Evolutionary conservation across 2,888 invertebrate species (phyloP).

Genomic region (Philereme transversata): DNA sequence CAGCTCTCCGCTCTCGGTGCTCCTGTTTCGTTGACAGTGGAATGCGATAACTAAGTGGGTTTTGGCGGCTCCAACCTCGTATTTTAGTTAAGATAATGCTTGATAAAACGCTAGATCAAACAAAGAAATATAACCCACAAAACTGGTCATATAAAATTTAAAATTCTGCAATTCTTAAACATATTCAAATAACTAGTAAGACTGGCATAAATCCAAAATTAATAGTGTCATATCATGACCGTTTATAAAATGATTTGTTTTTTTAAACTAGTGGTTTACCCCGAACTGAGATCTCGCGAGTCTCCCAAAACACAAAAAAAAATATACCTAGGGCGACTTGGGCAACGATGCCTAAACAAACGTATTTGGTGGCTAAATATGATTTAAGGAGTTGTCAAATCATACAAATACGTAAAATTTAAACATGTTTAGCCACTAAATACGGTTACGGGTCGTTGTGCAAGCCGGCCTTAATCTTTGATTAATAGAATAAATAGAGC

Average conservation of each 20-base stretch:
- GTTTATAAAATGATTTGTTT: conserved; percentile 33
- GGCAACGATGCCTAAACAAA: too few relatives aligned
- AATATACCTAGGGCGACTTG: too few relatives aligned
- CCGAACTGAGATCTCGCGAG: too few relatives aligned
- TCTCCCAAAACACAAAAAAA: too few relatives aligned
- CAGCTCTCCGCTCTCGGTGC: conserved; percentile 54
- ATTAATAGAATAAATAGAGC: too few relatives aligned
- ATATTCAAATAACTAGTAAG: conserved; percentile 6
- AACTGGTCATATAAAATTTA: background rate
- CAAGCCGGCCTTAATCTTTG: too few relatives aligned
- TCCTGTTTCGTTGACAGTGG: conserved; percentile 75
- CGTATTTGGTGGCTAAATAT: too few relatives aligned
- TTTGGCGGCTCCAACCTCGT: conserved; percentile 62
- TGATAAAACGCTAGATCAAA: conserved; percentile 43
- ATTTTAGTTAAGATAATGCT: conserved; percentile 65
- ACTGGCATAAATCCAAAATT: conserved; percentile 52
- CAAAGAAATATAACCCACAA: conserved; percentile 14
- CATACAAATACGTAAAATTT: too few relatives aligned
- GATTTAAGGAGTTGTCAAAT: too few relatives aligned
- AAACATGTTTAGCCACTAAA: too few relatives aligned
- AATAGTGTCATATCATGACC: conserved; percentile 31
- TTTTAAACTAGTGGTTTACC: too few relatives aligned
- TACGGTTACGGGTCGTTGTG: too few relatives aligned
- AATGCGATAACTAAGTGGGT: conserved; percentile 77
- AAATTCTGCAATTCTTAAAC: conserved; percentile 11